A percentile compares a stretch with the other conserved stretches of the same genome.
phyloP scores from a whole-genome alignment of 2,888 invertebrate genomes.

The Anoplius nigerrimus region DNA sequence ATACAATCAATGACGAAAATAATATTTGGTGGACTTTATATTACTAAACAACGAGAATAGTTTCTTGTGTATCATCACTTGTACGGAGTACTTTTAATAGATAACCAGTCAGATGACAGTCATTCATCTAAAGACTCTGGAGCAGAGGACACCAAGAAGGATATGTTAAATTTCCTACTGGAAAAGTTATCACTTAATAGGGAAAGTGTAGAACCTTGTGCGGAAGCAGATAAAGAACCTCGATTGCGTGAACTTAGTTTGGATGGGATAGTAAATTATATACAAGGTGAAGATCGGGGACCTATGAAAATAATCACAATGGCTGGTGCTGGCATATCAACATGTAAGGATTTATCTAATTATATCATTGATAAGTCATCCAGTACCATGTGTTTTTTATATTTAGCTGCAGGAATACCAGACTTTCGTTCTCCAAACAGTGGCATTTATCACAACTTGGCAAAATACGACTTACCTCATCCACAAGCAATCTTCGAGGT shows the following conservation, averaged over 20 bases:
- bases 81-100: too few species aligned
- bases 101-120: too few species aligned
- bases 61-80: too few species aligned
- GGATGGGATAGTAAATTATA: conserved; percentile 87
- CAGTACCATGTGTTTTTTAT: conserved; percentile 16
- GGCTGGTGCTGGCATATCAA: conserved; percentile 98
- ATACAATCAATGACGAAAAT: too few species aligned
- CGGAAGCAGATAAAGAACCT: too few species aligned
- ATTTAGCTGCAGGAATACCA: conserved; percentile 93
- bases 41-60: too few species aligned
- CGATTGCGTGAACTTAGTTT: conserved; percentile 82
- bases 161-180: conserved; percentile 80
- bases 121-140: conserved; percentile 45
- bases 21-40: too few species aligned
- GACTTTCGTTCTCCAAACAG: conserved; percentile 96
- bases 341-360: conserved; percentile 81
- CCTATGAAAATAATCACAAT: conserved; percentile 93
- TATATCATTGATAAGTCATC: conserved; percentile 22
- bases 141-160: conserved; percentile 78
- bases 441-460: conserved; percentile 93
- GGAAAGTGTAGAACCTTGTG: conserved; percentile 61
- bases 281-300: conserved; percentile 81
- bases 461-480: conserved; percentile 92
- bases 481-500: conserved; percentile 96
- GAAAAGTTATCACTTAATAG: conserved; percentile 80